phyloP scores from a whole-genome alignment of 2,797 vertebrate genomes.

The Sciaenops ocellatus region DNA sequence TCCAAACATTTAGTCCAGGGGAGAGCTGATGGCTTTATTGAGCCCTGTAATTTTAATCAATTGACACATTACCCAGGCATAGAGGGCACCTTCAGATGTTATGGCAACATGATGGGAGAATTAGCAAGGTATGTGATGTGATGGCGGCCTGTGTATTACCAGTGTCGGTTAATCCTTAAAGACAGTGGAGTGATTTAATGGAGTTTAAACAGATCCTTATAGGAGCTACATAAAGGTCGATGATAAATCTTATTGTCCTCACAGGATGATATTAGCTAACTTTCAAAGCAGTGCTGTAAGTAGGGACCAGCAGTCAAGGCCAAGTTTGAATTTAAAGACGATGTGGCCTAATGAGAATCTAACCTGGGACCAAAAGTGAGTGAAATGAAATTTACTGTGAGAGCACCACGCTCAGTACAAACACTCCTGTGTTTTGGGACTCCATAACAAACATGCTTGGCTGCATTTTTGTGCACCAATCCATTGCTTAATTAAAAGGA shows the following conservation, averaged over 20 bases:
- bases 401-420: conserved; percentile 19
- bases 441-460: conserved; percentile 21
- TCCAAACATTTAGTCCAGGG: conserved; percentile 9
- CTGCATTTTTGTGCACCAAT: conserved; percentile 15
- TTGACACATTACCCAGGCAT: background rate
- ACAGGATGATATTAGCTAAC: background rate
- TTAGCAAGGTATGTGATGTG: background rate
- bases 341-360: background rate
- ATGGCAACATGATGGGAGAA: background rate
- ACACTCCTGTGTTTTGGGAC: conserved; percentile 31
- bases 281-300: background rate
- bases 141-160: background rate
- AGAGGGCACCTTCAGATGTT: background rate
- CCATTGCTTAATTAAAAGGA: conserved; percentile 39
- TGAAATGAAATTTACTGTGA: conserved; percentile 5
- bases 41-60: conserved; percentile 1
- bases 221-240: background rate
- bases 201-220: background rate
- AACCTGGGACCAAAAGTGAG: background rate
- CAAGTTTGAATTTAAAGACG: background rate
- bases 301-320: background rate
- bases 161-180: background rate
- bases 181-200: background rate
- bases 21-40: background rate
- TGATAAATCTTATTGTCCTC: background rate